Evolutionary conservation across 1,140 invertebrate species (phyloP).

Genomic region (Mya arenaria): DNA sequence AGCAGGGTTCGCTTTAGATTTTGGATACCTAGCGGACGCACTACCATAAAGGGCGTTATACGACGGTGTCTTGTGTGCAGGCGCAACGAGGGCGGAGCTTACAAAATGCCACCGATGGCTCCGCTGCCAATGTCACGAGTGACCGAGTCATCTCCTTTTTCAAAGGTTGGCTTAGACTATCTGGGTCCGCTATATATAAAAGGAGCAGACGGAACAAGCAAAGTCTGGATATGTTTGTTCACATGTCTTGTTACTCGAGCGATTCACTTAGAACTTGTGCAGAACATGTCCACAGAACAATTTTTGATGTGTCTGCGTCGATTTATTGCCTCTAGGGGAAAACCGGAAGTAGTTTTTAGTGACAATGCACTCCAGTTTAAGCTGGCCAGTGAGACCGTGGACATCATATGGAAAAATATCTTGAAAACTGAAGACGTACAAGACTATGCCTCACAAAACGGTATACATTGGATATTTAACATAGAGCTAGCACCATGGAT

Average conservation of each 20-base stretch:
- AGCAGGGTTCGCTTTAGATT: background rate
- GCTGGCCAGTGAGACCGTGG: too few species aligned
- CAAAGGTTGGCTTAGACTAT: background rate
- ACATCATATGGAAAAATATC: too few species aligned
- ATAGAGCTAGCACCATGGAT: conserved; percentile 15
- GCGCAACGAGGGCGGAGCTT: background rate
- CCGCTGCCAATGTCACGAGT: background rate
- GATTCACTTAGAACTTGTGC: conserved; percentile 13
- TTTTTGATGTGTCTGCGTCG: conserved; percentile 8
- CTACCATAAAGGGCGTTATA: background rate
- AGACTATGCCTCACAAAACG: background rate
- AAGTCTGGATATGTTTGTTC: conserved; percentile 32
- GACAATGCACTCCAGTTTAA: too few species aligned
- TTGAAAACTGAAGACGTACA: too few species aligned
- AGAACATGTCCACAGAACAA: conserved; percentile 2
- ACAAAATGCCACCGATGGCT: background rate
- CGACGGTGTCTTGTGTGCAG: background rate
- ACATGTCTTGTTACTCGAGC: conserved; percentile 19
- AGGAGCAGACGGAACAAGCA: background rate
- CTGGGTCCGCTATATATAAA: background rate
- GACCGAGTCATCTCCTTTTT: conserved; percentile 4
- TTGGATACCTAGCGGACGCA: conserved; percentile 8
- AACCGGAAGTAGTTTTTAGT: background rate
- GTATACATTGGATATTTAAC: conserved; percentile 10
- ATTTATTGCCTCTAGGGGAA: conserved; percentile 4